phyloP scores from a whole-genome alignment of 2,888 invertebrate species.

The Pachymerium ferrugineum region DNA sequence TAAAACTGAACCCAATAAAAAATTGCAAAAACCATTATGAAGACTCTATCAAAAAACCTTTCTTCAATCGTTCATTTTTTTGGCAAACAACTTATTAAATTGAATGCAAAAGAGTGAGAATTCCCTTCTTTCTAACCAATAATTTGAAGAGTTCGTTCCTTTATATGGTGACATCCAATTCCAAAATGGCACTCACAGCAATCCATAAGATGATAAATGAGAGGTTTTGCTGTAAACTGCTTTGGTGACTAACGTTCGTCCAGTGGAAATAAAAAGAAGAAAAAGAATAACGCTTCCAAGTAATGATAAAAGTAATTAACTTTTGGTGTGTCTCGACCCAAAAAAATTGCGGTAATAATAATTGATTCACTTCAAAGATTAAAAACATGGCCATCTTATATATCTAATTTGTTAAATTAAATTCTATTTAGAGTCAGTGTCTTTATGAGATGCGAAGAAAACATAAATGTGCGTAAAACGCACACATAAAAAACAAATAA shows the following conservation, averaged over 20 bases:
- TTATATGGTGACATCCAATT: neutral
- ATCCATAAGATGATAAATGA: neutral
- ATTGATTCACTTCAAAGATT: neutral
- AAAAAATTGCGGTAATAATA: neutral
- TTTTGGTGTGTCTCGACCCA: neutral
- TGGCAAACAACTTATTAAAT: conserved; percentile 6
- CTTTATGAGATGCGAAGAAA: neutral
- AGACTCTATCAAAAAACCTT: neutral
- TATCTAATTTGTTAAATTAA: too few species aligned
- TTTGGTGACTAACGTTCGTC: neutral
- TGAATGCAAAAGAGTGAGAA: neutral
- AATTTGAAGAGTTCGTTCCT: neutral
- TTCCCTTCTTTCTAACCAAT: neutral
- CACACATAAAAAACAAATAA: neutral
- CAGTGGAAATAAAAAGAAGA: neutral
- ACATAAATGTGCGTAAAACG: neutral
- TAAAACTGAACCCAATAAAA: neutral
- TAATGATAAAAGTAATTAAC: neutral
- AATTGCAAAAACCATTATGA: neutral
- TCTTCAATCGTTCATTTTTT: too few species aligned
- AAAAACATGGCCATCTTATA: too few species aligned
- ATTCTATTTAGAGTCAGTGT: too few species aligned
- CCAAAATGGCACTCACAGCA: neutral
- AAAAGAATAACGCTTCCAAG: neutral
- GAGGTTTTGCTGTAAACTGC: neutral